These are phyloP conservation scores for Margarornis squamiger DNA, from an alignment of 2,797 vertebrate species.

Conservation along the genomic window DNA sequence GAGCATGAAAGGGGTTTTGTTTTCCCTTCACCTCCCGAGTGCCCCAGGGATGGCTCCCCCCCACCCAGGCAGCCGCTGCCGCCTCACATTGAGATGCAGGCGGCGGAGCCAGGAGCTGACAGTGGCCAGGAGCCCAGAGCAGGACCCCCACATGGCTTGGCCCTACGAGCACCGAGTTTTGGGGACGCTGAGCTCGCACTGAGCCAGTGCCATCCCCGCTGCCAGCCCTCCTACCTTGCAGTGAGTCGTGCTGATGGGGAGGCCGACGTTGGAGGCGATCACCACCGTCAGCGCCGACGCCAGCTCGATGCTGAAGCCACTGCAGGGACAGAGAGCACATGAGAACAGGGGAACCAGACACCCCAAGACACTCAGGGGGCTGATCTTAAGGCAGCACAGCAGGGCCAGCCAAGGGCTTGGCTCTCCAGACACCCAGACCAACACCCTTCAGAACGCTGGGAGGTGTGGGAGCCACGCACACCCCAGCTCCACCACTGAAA, in stretches of 20 bases:
- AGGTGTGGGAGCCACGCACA: fast-evolving
- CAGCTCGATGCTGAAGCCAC: constrained; percentile 96
- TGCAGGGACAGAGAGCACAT: not conserved
- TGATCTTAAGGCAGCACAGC: not conserved
- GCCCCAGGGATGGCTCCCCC: not conserved
- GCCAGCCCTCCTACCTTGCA: constrained; percentile 86
- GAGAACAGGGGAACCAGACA: fast-evolving
- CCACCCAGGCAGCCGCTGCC: too few species aligned
- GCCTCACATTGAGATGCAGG: not conserved
- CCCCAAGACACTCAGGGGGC: not conserved
- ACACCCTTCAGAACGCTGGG: too few species aligned
- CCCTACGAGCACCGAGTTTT: fast-evolving
- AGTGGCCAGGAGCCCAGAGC: not conserved
- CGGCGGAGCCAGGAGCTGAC: fast-evolving
- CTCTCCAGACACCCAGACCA: not conserved
- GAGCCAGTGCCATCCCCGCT: fast-evolving
- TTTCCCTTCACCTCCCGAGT: not conserved
- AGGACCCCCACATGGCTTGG: not conserved
- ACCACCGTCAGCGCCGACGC: constrained; percentile 93
- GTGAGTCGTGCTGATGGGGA: constrained; percentile 97
- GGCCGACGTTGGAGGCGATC: constrained; percentile 92
- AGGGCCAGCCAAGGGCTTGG: not conserved
- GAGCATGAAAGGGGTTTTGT: not conserved
- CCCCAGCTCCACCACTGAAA: not conserved
- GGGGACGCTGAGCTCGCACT: fast-evolving